Evolutionary conservation across 1,140 invertebrate genomes (phyloP).

Genomic region (Eciton burchellii): DNA sequence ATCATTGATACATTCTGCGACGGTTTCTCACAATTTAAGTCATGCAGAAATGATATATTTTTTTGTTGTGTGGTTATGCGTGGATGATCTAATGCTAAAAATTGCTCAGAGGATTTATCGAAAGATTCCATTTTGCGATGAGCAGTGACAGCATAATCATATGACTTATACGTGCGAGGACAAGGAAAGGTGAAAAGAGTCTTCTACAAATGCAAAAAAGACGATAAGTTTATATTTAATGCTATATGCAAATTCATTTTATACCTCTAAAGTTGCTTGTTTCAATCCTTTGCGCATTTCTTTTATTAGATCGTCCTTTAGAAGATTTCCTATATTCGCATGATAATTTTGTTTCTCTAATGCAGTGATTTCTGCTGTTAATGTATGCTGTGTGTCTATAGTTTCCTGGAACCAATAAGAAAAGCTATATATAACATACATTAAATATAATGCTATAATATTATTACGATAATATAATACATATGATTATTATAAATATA

Average conservation of each 20-base stretch:
- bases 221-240: slow-evolving; percentile 20
- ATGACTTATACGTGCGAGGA: slow-evolving; percentile 27
- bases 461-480: neutral
- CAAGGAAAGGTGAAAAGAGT: slow-evolving; percentile 4
- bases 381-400: slow-evolving; percentile 82
- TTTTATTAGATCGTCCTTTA: slow-evolving; percentile 86
- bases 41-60: slow-evolving; percentile 44
- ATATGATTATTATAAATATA: neutral
- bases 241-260: neutral
- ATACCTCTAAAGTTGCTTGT: slow-evolving; percentile 75
- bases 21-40: slow-evolving; percentile 31
- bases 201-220: slow-evolving; percentile 36
- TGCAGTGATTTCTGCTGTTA: slow-evolving; percentile 82
- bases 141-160: slow-evolving; percentile 12
- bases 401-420: slow-evolving; percentile 75
- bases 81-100: slow-evolving; percentile 30
- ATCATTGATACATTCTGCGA: slow-evolving; percentile 25
- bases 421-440: slow-evolving; percentile 4
- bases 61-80: slow-evolving; percentile 35
- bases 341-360: slow-evolving; percentile 84
- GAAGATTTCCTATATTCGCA: slow-evolving; percentile 83
- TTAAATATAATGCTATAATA: neutral
- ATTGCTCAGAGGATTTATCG: slow-evolving; percentile 46
- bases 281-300: slow-evolving; percentile 85
- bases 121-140: slow-evolving; percentile 56